Conservation (phyloP, 2,888 invertebrate species). For the Polydrusus pterygomalis region DNA sequence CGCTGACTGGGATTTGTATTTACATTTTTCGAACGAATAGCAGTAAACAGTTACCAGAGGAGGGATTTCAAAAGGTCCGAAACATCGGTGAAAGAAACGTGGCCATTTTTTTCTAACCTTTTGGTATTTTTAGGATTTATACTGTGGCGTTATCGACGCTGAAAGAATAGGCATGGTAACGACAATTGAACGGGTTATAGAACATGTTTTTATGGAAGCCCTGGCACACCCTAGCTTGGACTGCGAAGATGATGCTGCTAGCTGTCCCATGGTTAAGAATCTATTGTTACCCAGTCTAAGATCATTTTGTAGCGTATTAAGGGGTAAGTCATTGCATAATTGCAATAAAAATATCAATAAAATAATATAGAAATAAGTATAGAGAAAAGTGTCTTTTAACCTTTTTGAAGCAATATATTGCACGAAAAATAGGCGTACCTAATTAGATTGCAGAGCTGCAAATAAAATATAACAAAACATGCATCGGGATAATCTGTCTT, state of each 20-base stretch:
- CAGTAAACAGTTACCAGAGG: slow-evolving; percentile 90
- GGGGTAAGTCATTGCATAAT: slow-evolving; percentile 73
- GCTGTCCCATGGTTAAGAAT: slow-evolving; percentile 87
- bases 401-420: too few species aligned
- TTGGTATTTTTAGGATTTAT: slow-evolving; percentile 72
- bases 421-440: too few species aligned
- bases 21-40: slow-evolving; percentile 91
- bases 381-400: too few species aligned
- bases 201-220: slow-evolving; percentile 93
- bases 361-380: too few species aligned
- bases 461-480: too few species aligned
- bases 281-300: slow-evolving; percentile 87
- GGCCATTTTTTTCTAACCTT: too few species aligned
- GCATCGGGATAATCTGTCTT: too few species aligned
- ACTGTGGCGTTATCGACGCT: slow-evolving; percentile 88
- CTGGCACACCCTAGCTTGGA: slow-evolving; percentile 87
- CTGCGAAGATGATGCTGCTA: slow-evolving; percentile 86
- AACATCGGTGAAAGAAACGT: too few species aligned
- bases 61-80: slow-evolving; percentile 90
- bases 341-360: too few species aligned
- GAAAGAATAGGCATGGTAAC: slow-evolving; percentile 87
- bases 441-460: too few species aligned
- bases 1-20: slow-evolving; percentile 88
- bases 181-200: slow-evolving; percentile 90
- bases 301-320: slow-evolving; percentile 93